These are phyloP conservation scores for Epistrophe eligans DNA, from an alignment of 2,888 invertebrate genomes.

Conservation along the genomic window DNA sequence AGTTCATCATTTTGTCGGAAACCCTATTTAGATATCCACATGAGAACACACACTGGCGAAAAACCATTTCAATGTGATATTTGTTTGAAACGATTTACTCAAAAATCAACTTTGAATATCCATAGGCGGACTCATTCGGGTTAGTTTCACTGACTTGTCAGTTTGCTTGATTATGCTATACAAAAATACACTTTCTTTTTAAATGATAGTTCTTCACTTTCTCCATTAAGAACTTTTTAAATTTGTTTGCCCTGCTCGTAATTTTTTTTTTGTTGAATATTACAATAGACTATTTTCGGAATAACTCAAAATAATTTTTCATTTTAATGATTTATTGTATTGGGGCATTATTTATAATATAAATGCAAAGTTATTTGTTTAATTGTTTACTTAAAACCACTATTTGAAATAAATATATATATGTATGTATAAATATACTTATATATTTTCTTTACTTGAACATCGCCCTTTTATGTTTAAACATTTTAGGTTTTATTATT, in stretches of 20 bases:
- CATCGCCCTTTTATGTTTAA: not conserved
- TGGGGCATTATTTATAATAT: not conserved
- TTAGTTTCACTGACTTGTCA: constrained; percentile 82
- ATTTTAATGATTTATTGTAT: not conserved
- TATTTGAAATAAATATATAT: not conserved
- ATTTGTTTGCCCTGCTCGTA: not conserved
- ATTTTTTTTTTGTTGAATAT: not conserved
- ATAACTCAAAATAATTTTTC: not conserved
- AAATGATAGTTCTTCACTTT: constrained; percentile 36
- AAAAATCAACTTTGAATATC: constrained; percentile 89
- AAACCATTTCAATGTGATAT: constrained; percentile 87
- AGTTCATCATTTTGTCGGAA: constrained; percentile 88
- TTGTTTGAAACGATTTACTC: constrained; percentile 89
- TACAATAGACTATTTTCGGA: constrained; percentile 16
- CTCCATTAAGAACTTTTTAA: constrained; percentile 2
- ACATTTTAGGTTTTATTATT: not conserved
- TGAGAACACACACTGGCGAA: constrained; percentile 89
- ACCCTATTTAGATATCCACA: constrained; percentile 92
- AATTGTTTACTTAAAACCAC: not conserved
- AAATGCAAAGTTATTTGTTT: not conserved
- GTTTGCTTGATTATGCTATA: constrained; percentile 47
- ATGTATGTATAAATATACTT: not conserved
- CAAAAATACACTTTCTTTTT: constrained; percentile 39
- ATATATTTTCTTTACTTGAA: not conserved
- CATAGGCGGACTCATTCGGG: constrained; percentile 89